phyloP scores from a whole-genome alignment of 2,113 vertebrate species.

The Glaucidium brasilianum region DNA sequence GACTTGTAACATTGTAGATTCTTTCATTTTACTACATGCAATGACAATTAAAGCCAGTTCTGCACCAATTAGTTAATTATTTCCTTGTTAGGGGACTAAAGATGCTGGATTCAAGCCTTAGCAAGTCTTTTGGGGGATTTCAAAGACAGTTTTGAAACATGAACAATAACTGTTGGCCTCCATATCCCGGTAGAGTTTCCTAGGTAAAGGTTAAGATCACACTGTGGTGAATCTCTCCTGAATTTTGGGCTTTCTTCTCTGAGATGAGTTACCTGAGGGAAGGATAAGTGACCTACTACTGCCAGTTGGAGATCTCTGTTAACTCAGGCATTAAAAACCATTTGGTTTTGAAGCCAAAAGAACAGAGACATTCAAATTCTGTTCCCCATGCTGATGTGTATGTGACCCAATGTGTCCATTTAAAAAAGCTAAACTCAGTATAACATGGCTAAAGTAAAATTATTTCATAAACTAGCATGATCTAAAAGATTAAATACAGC shows the following conservation, averaged over 20 bases:
- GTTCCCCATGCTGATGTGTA: background rate
- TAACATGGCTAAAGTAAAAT: background rate
- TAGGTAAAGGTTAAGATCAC: background rate
- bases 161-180: background rate
- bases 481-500: background rate
- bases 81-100: background rate
- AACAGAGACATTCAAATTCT: background rate
- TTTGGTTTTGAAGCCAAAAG: background rate
- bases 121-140: background rate
- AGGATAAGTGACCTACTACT: background rate
- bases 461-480: background rate
- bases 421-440: background rate
- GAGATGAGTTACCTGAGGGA: background rate
- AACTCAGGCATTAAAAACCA: background rate
- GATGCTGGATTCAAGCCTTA: background rate
- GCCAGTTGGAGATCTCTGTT: background rate
- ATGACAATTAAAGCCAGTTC: background rate
- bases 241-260: background rate
- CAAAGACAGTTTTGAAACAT: background rate
- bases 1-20: background rate
- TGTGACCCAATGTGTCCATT: background rate
- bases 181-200: background rate
- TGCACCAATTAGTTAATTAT: background rate
- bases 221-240: background rate
- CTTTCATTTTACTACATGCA: background rate